phyloP scores from a whole-genome alignment of 2,797 vertebrate genomes.

The Muraenolepis orangiensis region DNA sequence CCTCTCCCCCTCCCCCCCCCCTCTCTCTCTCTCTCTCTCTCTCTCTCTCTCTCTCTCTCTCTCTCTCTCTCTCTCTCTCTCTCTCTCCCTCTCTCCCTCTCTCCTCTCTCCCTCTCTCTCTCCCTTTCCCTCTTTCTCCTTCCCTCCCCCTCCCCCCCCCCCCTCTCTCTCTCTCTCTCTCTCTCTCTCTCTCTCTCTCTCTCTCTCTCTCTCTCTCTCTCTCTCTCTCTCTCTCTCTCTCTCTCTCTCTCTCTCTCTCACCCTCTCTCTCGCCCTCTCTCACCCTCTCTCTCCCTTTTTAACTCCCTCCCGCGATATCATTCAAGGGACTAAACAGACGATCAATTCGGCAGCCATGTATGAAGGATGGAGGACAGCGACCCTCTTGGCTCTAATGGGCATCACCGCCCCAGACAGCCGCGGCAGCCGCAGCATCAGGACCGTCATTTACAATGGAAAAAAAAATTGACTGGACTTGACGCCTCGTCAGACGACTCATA shows the following conservation, averaged over 20 bases:
- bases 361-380: conserved; percentile 92
- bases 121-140: not conserved
- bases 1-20: no score
- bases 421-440: conserved; percentile 94
- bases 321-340: conserved; percentile 97
- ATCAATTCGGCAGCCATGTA: conserved; percentile 95
- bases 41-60: no score
- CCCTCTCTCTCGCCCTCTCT: not conserved
- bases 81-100: no score
- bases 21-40: no score
- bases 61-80: no score
- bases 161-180: conserved; percentile 24
- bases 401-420: conserved; percentile 93
- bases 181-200: conserved; percentile 75
- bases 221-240: no score
- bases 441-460: conserved; percentile 94
- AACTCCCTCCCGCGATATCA: conserved; percentile 87
- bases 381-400: conserved; percentile 89
- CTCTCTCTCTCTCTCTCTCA: no score
- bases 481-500: conserved; percentile 97
- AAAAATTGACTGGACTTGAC: conserved; percentile 97
- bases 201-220: no score
- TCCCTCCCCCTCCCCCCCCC: no score
- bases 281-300: conserved; percentile 51
- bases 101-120: not conserved